Percentiles rank a stretch among this genome's conserved stretches.
phyloP scores from a whole-genome alignment of 2,888 invertebrate genomes.

The Scaeva pyrastri region DNA sequence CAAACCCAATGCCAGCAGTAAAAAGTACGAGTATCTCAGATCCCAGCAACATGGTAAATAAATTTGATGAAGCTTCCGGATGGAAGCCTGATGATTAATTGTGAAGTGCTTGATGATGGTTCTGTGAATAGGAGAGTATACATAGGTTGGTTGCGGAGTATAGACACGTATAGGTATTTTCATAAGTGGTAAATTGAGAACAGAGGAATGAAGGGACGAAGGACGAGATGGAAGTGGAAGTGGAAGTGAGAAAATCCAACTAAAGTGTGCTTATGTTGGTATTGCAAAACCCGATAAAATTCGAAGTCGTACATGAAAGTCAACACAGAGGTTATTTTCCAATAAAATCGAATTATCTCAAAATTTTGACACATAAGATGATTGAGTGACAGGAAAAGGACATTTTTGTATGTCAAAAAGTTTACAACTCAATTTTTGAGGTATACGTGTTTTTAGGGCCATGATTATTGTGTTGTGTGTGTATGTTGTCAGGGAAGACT shows the following conservation, averaged over 20 bases:
- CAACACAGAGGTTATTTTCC: conserved; percentile 43
- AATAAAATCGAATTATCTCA: conserved; percentile 44
- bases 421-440: conserved; percentile 15
- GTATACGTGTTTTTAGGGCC: conserved; percentile 19
- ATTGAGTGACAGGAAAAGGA: conserved; percentile 13
- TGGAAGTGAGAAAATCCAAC: conserved; percentile 1
- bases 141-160: too few relatives aligned
- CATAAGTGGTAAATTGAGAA: too few relatives aligned
- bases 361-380: conserved; percentile 16
- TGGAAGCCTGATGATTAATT: conserved; percentile 73
- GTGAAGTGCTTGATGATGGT: conserved; percentile 61
- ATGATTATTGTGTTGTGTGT: conserved; percentile 30
- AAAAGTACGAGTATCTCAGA: neutral
- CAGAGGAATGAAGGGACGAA: too few relatives aligned
- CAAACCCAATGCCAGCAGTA: too few relatives aligned
- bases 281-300: conserved; percentile 59
- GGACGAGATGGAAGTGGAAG: too few relatives aligned
- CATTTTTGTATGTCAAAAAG: conserved; percentile 21
- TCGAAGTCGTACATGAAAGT: conserved; percentile 23
- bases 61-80: conserved; percentile 73
- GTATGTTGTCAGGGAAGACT: conserved; percentile 21
- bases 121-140: conserved; percentile 38
- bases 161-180: too few relatives aligned
- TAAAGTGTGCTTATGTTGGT: conserved; percentile 32
- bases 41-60: conserved; percentile 66